phyloP scores from a whole-genome alignment of 2,113 vertebrate genomes.

The Trogon melanurus region DNA sequence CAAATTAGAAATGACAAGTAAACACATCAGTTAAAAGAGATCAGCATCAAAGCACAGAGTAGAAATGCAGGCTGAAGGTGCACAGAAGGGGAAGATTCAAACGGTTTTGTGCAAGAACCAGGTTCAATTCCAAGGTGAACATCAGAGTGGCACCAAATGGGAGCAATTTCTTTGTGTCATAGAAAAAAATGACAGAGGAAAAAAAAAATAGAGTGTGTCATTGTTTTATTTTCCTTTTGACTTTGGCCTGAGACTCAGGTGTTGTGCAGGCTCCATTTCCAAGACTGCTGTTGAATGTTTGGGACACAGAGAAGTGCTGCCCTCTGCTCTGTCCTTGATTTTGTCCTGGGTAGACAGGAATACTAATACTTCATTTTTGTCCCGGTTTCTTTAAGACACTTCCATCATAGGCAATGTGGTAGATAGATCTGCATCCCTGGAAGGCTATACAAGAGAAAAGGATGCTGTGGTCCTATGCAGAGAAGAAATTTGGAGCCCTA shows the following conservation, averaged over 20 bases:
- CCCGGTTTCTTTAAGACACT: background rate
- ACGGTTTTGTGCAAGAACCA: background rate
- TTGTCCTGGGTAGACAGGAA: background rate
- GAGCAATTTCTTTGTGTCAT: background rate
- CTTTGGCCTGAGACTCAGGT: background rate
- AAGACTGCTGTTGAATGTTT: background rate
- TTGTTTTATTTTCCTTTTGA: slow-evolving; percentile 16
- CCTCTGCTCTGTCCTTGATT: background rate
- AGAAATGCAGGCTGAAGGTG: background rate
- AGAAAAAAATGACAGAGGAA: background rate
- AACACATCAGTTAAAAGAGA: background rate
- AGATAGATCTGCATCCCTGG: background rate
- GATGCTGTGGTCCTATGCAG: background rate
- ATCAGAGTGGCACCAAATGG: background rate
- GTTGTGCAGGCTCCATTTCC: background rate
- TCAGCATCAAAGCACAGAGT: background rate
- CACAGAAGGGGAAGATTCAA: background rate
- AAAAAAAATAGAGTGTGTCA: background rate
- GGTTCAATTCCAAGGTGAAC: background rate
- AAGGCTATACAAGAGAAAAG: background rate
- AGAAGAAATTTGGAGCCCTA: background rate
- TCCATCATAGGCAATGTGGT: background rate
- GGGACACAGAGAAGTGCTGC: background rate
- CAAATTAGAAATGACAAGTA: background rate
- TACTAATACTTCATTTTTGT: background rate